Conservation (phyloP, 2,888 invertebrate species). For the Oxystoma pomonae region DNA sequence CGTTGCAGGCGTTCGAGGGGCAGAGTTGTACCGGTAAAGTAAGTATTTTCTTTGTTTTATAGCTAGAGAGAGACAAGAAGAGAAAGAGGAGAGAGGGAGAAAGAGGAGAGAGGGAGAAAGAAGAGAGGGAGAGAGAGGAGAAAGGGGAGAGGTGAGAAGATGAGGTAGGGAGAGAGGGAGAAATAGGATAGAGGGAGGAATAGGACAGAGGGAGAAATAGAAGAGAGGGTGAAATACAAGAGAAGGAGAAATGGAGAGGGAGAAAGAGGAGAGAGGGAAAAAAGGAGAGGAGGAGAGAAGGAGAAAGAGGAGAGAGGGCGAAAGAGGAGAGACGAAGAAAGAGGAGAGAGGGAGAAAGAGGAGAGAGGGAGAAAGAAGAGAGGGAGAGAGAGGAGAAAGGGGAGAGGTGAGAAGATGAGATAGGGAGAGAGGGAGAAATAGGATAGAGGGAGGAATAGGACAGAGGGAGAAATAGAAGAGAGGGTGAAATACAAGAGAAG, state of each 20-base stretch:
- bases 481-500: not conserved
- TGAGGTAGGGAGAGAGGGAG: no score
- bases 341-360: not conserved
- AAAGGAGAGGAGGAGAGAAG: not conserved
- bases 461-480: not conserved
- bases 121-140: not conserved
- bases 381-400: not conserved
- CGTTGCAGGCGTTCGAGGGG: constrained; percentile 59
- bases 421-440: not conserved
- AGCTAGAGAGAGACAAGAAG: no score
- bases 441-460: not conserved
- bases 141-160: not conserved
- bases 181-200: not conserved
- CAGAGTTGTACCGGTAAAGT: constrained; percentile 56
- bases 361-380: not conserved
- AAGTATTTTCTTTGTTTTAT: constrained; percentile 15
- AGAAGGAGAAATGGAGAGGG: not conserved
- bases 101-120: not conserved
- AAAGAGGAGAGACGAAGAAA: not conserved
- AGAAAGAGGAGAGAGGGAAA: not conserved
- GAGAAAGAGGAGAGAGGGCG: not conserved
- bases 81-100: not conserved
- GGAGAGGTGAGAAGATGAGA: not conserved
- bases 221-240: not conserved
- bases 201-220: no score